Evolutionary conservation across 2,113 vertebrate species (phyloP).

Genomic region (Calidris pugnax): DNA sequence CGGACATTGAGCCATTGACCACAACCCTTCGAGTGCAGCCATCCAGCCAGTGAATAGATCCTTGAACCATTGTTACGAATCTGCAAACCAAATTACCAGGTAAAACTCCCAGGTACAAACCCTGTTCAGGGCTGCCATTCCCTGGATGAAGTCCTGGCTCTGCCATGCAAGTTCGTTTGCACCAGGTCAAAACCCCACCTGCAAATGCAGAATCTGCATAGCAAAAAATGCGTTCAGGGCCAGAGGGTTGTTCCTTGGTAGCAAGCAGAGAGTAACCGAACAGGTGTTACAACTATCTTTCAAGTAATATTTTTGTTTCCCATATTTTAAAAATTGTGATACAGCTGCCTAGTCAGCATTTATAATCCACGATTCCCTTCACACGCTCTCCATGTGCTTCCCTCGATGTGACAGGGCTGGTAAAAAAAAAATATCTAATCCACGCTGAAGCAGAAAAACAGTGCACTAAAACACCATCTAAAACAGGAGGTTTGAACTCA

Average conservation of each 20-base stretch:
- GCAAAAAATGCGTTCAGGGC: neutral
- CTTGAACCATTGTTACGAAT: neutral
- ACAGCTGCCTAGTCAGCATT: neutral
- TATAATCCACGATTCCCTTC: neutral
- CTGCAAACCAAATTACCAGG: neutral
- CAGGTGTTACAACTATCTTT: neutral
- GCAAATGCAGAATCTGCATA: neutral
- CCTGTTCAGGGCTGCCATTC: neutral
- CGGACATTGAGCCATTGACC: too few relatives aligned
- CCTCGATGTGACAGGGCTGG: neutral
- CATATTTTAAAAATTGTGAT: neutral
- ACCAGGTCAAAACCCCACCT: neutral
- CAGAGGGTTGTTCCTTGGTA: neutral
- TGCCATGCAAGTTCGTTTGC: rapidly evolving
- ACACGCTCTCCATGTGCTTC: neutral
- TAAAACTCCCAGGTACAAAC: neutral
- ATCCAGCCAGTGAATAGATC: neutral
- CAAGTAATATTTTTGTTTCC: neutral
- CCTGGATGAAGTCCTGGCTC: neutral
- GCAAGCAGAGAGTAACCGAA: too few relatives aligned
- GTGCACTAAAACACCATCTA: slow-evolving; percentile 23
- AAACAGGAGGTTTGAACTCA: slow-evolving; percentile 61
- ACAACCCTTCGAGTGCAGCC: too few relatives aligned
- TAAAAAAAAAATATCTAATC: neutral
- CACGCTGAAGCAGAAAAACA: slow-evolving; percentile 32